These are phyloP conservation scores for Rhinolophus ferrumequinum DNA, from an alignment of 2,113 vertebrate species.

Conservation along the genomic window DNA sequence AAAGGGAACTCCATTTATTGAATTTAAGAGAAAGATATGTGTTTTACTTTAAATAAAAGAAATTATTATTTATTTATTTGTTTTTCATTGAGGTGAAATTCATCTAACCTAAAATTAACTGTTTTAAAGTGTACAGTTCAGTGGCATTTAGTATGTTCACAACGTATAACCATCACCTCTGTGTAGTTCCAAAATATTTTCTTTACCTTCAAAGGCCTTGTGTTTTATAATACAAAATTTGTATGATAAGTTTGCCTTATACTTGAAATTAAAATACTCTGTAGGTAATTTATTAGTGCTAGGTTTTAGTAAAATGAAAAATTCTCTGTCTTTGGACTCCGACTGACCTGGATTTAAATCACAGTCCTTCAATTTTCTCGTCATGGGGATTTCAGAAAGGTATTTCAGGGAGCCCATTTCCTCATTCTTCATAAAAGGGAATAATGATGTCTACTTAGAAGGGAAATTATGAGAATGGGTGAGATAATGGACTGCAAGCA, in stretches of 20 bases:
- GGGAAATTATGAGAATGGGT: background rate
- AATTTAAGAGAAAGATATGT: background rate
- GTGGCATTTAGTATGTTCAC: background rate
- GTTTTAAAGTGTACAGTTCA: background rate
- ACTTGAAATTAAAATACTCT: conserved; percentile 2
- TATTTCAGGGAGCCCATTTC: background rate
- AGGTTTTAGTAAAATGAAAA: conserved; percentile 36
- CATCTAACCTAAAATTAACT: background rate
- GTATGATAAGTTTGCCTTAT: background rate
- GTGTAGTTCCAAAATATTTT: background rate
- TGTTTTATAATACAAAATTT: background rate
- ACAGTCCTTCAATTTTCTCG: conserved; percentile 38
- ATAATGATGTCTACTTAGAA: conserved; percentile 30
- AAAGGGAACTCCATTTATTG: background rate
- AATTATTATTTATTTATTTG: background rate
- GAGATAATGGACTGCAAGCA: conserved; percentile 50
- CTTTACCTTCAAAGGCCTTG: background rate
- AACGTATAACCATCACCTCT: background rate
- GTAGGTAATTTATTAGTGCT: conserved; percentile 27
- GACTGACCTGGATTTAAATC: conserved; percentile 26
- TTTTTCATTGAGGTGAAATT: background rate
- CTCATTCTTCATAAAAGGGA: background rate
- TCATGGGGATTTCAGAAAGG: background rate
- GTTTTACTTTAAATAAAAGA: background rate
- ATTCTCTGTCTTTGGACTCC: background rate